Conservation (phyloP, 1,140 invertebrate genomes). For the Homarus americanus region DNA sequence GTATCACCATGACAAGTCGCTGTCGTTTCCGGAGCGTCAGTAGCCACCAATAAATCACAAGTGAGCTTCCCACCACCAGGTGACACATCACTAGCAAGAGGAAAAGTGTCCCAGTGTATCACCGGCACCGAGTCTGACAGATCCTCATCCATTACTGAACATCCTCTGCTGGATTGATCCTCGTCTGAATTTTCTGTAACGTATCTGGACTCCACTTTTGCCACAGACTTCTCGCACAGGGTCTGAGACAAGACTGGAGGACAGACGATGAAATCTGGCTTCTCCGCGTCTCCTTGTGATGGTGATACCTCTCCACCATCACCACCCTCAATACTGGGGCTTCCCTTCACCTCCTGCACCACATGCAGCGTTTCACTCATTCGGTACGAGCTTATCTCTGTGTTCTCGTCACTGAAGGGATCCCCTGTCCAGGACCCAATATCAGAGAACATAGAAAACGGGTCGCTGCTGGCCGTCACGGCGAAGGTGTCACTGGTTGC, state of each 20-base stretch:
- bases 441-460: neutral
- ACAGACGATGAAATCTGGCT: constrained; percentile 23
- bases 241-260: constrained; percentile 45
- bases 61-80: neutral
- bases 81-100: neutral
- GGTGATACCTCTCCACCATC: neutral
- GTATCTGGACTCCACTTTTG: neutral
- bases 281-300: constrained; percentile 26
- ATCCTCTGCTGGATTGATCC: neutral
- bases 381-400: neutral
- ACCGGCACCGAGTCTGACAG: neutral
- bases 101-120: neutral
- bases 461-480: constrained; percentile 43
- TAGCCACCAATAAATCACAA: neutral
- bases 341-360: constrained; percentile 14
- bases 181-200: neutral
- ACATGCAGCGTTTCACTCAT: neutral
- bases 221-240: neutral
- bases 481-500: constrained; percentile 35
- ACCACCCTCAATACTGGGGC: constrained; percentile 10
- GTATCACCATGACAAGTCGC: neutral
- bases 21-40: neutral
- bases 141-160: neutral
- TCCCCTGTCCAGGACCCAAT: neutral
- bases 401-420: neutral